Base-by-base conservation (phyloP, 1,140 invertebrate species). In the Ostrea denselamellosa region DNA sequence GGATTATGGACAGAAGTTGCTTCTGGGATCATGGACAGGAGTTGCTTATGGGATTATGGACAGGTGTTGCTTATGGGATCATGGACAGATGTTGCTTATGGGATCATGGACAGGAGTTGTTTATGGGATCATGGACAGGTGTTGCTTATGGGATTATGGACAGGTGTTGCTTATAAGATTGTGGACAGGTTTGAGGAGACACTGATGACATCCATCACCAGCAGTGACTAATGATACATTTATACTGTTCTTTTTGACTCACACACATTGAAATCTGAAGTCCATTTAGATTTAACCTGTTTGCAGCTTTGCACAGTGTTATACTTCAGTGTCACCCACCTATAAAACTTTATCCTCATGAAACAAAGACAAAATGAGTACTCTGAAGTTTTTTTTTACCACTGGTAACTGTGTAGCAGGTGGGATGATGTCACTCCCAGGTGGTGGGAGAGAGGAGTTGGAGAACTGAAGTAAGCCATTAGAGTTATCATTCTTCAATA, bases 401-500 rank as follows among this genome's bases (percentile, higher is more conserved):
- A 87, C 87, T 0, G 92, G 90, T 56, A 77, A 51, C 7, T 88
- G 68, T 10, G 85, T 88, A 9, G 88, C 88, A 22, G 93, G 92
- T 19, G 83, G 82, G 81, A 94, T 89, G 22, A 90, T 86, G 17
- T 86, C 91, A 51, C 83, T 90, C 54, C 34, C 83, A 9, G 90
- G 81, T 28, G 90, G 65, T 19, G 94, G 93, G 10, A 91, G 86
- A 9, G 85, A 86, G 22, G 68, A 65, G 12, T 65, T 89, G 8
- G 90, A 92, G 85, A 95, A 94, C 90, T 95, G 93, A 58, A 95
- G 88, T 51, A 94, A 83, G 17, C 94, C 94, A 92, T 93, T 91
- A 9, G 93, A 92, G 84, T 90, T 91, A 86, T 95, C 94, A 89
- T 91, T 94, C 51, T 92, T 91, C 10, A 83, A 62, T 34, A 95